A percentile compares a stretch with the other conserved stretches of the same genome.
phyloP scores from a whole-genome alignment of 2,888 invertebrate genomes.

The Callinectes sapidus region DNA sequence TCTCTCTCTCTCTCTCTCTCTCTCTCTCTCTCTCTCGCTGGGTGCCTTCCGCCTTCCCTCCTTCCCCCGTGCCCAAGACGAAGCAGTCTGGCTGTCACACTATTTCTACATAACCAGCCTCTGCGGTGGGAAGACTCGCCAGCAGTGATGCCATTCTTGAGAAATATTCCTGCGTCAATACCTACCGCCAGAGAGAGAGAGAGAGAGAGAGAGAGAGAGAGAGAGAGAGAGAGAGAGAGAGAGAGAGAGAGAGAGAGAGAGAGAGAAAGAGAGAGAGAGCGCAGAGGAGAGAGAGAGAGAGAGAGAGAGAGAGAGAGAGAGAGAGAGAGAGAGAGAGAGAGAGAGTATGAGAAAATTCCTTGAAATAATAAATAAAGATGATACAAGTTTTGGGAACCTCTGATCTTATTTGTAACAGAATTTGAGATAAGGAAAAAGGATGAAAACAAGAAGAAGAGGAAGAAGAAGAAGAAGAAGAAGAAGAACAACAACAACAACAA shows the following conservation, averaged over 20 bases:
- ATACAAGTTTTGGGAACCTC: not conserved
- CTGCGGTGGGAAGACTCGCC: not conserved
- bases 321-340: slow-evolving; percentile 16
- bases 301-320: slow-evolving; percentile 27
- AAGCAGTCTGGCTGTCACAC: slow-evolving; percentile 4
- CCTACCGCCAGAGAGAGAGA: not conserved
- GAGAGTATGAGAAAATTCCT: not conserved
- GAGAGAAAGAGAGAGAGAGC: slow-evolving; percentile 1
- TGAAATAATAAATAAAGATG: not conserved
- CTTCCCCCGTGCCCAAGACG: not conserved
- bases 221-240: too few species aligned
- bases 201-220: not conserved
- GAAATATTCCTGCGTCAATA: slow-evolving; percentile 8
- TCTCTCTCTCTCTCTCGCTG: not conserved
- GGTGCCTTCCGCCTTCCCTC: not conserved
- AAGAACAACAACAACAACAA: not conserved
- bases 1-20: not conserved
- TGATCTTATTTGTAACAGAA: not conserved
- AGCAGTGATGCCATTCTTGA: not conserved
- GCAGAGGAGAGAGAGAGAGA: not conserved
- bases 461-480: not conserved
- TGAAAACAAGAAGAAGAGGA: not conserved
- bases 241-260: too few species aligned
- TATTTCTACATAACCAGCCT: not conserved
- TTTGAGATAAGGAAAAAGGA: not conserved